phyloP scores from a whole-genome alignment of 2,113 vertebrate species.

The Hemichromis elongatus region DNA sequence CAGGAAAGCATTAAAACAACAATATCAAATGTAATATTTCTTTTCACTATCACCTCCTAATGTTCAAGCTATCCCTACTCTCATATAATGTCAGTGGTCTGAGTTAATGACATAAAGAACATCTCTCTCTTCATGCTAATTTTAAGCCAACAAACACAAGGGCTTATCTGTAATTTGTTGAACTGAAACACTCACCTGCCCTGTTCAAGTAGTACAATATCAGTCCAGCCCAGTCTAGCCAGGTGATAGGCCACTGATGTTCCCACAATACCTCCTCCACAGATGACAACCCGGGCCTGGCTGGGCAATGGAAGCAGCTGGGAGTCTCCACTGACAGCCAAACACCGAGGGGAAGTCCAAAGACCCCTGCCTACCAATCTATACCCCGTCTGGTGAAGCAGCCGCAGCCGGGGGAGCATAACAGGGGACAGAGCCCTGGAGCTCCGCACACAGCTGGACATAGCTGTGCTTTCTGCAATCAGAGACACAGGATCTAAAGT shows the following conservation, averaged over 20 bases:
- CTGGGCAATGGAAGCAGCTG: slow-evolving; percentile 72
- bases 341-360: slow-evolving; percentile 27
- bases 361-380: slow-evolving; percentile 54
- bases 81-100: neutral
- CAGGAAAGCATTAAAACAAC: neutral
- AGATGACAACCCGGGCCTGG: slow-evolving; percentile 89
- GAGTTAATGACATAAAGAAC: neutral
- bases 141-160: neutral
- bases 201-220: slow-evolving; percentile 91
- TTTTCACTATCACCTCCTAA: neutral
- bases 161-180: neutral
- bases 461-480: slow-evolving; percentile 51
- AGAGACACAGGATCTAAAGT: neutral
- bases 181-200: slow-evolving; percentile 81
- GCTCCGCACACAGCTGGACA: slow-evolving; percentile 74
- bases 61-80: neutral
- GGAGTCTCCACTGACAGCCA: slow-evolving; percentile 58
- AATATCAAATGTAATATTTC: neutral
- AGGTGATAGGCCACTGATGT: slow-evolving; percentile 95
- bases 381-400: slow-evolving; percentile 64
- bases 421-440: slow-evolving; percentile 54
- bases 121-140: neutral
- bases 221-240: slow-evolving; percentile 91
- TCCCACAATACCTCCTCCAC: slow-evolving; percentile 91
- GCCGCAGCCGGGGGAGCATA: slow-evolving; percentile 78